A percentile compares a stretch with the other conserved stretches of the same genome.
phyloP scores from a whole-genome alignment of 2,888 invertebrate genomes.

The Aethes cnicana region DNA sequence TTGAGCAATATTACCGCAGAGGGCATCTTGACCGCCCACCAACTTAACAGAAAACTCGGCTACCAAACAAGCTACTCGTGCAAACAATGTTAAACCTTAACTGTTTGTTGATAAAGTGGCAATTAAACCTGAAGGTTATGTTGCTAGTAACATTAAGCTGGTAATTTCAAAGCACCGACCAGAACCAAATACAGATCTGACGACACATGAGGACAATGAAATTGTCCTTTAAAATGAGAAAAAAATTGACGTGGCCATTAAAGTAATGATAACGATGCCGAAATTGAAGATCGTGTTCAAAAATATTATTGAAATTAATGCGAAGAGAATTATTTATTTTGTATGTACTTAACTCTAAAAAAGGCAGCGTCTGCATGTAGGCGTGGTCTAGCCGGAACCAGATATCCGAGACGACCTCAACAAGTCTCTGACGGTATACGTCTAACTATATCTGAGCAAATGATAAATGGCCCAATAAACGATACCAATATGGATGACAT shows the following conservation, averaged over 20 bases:
- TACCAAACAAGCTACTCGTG: neutral
- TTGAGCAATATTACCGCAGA: conserved; percentile 23
- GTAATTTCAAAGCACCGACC: neutral
- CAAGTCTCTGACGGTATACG: too few relatives aligned
- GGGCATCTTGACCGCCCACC: conserved; percentile 21
- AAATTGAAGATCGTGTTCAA: neutral
- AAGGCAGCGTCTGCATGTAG: too few relatives aligned
- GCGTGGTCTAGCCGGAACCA: too few relatives aligned
- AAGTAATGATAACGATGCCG: conserved; percentile 24
- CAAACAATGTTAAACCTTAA: neutral
- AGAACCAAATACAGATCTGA: conserved; percentile 28
- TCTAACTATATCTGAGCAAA: too few relatives aligned
- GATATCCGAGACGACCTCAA: too few relatives aligned
- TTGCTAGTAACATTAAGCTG: neutral
- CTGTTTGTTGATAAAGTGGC: neutral
- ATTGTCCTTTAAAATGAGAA: conserved; percentile 25
- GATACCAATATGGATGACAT: too few relatives aligned
- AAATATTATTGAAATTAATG: conserved; percentile 22
- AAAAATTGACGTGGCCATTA: conserved; percentile 24
- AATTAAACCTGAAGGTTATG: neutral
- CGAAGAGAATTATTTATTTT: conserved; percentile 12
- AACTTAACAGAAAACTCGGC: conserved; percentile 1
- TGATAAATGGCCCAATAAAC: too few relatives aligned
- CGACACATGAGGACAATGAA: conserved; percentile 26
- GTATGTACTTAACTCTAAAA: neutral